Evolutionary conservation across 2,113 vertebrate species (phyloP), one percentile per base, ranked within the genome.

Genomic region (Eurystomus gularis): DNA sequence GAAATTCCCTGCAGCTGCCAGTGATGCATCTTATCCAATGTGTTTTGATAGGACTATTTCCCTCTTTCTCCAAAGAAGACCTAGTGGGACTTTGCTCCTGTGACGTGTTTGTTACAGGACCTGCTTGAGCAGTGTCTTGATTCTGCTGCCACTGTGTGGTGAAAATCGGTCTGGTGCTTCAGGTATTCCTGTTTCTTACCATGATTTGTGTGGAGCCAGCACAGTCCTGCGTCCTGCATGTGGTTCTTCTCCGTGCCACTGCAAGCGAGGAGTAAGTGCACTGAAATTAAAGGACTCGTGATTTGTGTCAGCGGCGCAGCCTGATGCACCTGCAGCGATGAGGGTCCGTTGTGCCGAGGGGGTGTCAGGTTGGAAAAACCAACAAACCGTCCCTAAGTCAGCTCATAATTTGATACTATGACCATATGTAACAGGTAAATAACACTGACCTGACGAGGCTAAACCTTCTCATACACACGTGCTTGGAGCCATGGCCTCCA

Each of bases 91-190:
- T 29, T 78, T 2, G 52, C 54, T 13, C 42, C 24, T 12, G 48
- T 4, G 61, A 17, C 57, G 14, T 3, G 26, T 52, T 71, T 58
- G 58, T 19, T 35, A 1, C 12, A 4, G 66, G 33, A 48, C n/a
- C 88, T 6, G 13, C 11, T 68, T 33, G 58, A 94, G 49, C 92
- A 92, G 94, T 8, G 39, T 96, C 93, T 97, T 95, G 96, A 73
- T 89, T 97, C 90, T 97, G 96, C 97, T 97, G 97, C 97, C 97
- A 76, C 97, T 81, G 52, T 97, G 97, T 97, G 97, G 97, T 58
- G 88, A 85, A 62, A 97, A 31, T 42, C 3, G 70, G 69, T 46
- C 83, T 76, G 83, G 12, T 83, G 66, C 77, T 77, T 35, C 92
- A 91, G 69, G 49, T 91, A 13, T 58, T 76, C 15, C 29, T 6